Percentiles rank a stretch among this genome's conserved stretches.
Conservation (phyloP, 2,888 invertebrate genomes). For the Drosophila parthenogenetica region DNA sequence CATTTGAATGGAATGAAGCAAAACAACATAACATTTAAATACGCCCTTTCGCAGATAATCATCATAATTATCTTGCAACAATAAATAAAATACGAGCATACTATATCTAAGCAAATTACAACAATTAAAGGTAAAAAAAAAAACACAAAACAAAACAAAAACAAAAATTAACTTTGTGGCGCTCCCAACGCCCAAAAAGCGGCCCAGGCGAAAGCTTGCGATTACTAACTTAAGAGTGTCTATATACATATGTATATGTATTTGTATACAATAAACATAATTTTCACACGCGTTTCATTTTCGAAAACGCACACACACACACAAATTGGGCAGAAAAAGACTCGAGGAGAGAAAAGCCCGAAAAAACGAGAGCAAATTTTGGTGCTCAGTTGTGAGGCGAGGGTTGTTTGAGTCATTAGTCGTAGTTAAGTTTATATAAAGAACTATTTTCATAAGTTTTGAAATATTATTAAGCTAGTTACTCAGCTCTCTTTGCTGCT, state of each 20-base stretch:
- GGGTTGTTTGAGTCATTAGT: slow-evolving; percentile 20
- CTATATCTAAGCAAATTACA: slow-evolving; percentile 69
- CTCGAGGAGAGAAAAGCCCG: slow-evolving; percentile 25
- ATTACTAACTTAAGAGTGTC: slow-evolving; percentile 28
- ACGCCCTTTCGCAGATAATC: slow-evolving; percentile 74
- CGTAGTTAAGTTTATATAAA: background rate
- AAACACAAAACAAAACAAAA: too few relatives aligned
- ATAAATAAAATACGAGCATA: slow-evolving; percentile 67
- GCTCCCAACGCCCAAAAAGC: slow-evolving; percentile 55
- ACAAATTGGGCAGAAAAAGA: slow-evolving; percentile 76
- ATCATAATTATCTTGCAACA: slow-evolving; percentile 74
- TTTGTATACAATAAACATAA: slow-evolving; percentile 61
- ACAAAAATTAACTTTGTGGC: slow-evolving; percentile 6
- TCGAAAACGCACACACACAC: slow-evolving; percentile 67
- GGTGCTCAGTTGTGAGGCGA: slow-evolving; percentile 33
- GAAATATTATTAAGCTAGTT: too few relatives aligned
- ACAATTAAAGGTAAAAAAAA: slow-evolving; percentile 62
- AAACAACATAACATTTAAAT: slow-evolving; percentile 53
- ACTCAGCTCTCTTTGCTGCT: too few relatives aligned
- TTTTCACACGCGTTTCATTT: slow-evolving; percentile 80
- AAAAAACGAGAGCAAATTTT: slow-evolving; percentile 48
- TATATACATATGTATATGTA: slow-evolving; percentile 16
- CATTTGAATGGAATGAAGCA: slow-evolving; percentile 35
- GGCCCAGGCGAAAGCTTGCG: slow-evolving; percentile 55
- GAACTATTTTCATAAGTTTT: background rate